A percentile compares a stretch with the other conserved stretches of the same genome.
Conservation (phyloP, 2,797 vertebrate species). For the Babyrousa celebensis region DNA sequence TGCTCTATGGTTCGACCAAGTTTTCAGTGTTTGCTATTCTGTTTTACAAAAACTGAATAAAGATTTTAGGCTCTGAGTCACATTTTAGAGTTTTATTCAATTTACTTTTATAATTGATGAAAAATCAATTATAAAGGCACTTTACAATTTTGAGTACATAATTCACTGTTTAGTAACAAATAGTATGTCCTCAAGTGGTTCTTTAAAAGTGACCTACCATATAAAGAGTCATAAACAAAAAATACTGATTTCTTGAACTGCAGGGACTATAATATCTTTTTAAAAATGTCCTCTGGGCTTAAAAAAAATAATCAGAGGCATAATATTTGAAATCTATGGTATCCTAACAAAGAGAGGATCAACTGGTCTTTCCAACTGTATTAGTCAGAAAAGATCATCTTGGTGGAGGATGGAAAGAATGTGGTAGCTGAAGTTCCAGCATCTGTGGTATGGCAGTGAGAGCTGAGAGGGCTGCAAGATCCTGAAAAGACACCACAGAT, state of each 20-base stretch:
- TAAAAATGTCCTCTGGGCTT: neutral
- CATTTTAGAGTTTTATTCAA: no score
- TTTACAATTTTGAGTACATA: conserved; percentile 13
- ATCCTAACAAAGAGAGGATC: neutral
- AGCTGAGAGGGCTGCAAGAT: neutral
- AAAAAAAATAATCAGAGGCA: neutral
- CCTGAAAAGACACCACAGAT: neutral
- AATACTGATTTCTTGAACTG: neutral
- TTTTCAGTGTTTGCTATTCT: neutral
- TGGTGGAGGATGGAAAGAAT: neutral
- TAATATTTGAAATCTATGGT: neutral
- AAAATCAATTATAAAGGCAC: neutral
- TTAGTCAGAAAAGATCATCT: neutral
- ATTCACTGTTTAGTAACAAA: neutral
- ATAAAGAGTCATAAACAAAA: neutral
- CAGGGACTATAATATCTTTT: neutral
- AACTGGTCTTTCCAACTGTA: neutral
- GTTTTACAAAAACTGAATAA: neutral
- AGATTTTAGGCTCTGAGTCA: no score
- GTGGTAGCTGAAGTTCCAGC: neutral
- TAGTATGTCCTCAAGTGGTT: neutral
- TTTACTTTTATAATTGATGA: no score
- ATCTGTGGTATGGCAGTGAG: neutral
- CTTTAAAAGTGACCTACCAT: neutral
- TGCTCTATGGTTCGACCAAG: neutral